Evolutionary conservation across 1,140 invertebrate species (phyloP), one percentile per base, ranked within the genome.

Genomic region (fruit fly (Drosophila melanogaster)): DNA sequence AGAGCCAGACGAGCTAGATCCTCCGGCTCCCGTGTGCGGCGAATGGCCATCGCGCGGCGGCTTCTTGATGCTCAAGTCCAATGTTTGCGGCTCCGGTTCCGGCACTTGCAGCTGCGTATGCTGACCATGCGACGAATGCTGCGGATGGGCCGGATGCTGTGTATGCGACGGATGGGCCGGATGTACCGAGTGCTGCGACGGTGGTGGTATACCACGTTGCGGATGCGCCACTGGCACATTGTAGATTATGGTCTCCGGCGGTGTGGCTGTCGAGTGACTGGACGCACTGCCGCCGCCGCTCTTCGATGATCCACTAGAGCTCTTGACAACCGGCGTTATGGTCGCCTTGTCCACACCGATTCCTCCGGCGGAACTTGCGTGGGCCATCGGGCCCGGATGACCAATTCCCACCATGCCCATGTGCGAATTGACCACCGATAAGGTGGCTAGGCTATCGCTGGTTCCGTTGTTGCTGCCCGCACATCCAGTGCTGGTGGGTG

Each of bases 61-160:
- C 77, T 96, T 95, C 87, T 97, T 97, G 15, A 97, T 95, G 81
- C 96, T 97, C 38, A 97, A 91, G 89, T 97, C 96, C 0, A 97
- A 92, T 0, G 96, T 96, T 55, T 95, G 94, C 17, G 94, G 94
- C 65, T 95, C 94, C 3, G 93, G 86, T 7, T 60, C 93, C 92
- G 43, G 44, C 24, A 55, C 17, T 12, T 46, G 17, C 47, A 17
- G 44, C 44, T 56, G 61, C 1, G 53, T 37, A 50, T 50, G 47
- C 47, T 50, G 47, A 8, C 26, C 47, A 15, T 43, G 54, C 24
- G 38, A 43, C 1, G 49, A 47, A 22, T 51, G 58, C 15, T 40
- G 46, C 51, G 35, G 35, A 11, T 66, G 57, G 8, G 2, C 15
- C 24, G 46, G 22, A 10, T 26, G 59, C 24, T 61, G 59, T 14